Percentiles rank a stretch among this genome's conserved stretches.
Evolutionary conservation across 2,113 vertebrate species (phyloP).

Genomic region (Macrotis lagotis): DNA sequence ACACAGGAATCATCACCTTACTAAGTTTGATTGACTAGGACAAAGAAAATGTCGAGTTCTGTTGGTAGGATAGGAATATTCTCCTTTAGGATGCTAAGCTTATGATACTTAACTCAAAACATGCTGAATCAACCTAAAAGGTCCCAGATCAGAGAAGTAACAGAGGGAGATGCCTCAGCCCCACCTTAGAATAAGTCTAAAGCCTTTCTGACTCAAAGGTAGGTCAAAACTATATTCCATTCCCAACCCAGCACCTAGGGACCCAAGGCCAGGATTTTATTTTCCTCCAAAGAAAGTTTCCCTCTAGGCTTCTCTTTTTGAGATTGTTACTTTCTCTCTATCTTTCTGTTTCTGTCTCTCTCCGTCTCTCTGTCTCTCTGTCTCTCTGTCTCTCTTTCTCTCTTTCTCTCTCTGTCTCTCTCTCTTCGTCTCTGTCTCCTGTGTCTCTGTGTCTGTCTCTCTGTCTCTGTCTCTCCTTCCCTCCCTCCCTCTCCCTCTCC

Average conservation of each 20-base stretch:
- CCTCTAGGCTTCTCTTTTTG: background rate
- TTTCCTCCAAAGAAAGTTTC: background rate
- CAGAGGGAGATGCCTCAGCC: background rate
- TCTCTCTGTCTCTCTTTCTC: too few relatives aligned
- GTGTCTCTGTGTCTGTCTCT: too few relatives aligned
- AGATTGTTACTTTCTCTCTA: background rate
- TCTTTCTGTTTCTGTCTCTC: too few relatives aligned
- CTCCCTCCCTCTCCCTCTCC: too few relatives aligned
- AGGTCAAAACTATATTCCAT: background rate
- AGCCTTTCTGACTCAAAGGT: background rate
- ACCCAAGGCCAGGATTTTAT: background rate
- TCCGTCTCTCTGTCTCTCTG: too few relatives aligned
- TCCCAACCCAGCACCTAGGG: background rate
- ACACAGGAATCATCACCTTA: too few relatives aligned
- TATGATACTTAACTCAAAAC: background rate
- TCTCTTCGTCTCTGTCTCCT: too few relatives aligned
- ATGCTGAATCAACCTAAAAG: background rate
- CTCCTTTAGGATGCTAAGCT: background rate
- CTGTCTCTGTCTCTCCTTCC: too few relatives aligned
- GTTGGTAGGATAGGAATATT: too few relatives aligned
- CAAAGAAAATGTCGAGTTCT: background rate
- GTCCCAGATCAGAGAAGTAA: background rate
- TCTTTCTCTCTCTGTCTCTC: too few relatives aligned
- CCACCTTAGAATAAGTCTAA: background rate
- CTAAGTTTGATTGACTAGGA: too few relatives aligned